A percentile compares a stretch with the other conserved stretches of the same genome.
phyloP scores from a whole-genome alignment of 2,888 invertebrate genomes.

The Sipha maydis region DNA sequence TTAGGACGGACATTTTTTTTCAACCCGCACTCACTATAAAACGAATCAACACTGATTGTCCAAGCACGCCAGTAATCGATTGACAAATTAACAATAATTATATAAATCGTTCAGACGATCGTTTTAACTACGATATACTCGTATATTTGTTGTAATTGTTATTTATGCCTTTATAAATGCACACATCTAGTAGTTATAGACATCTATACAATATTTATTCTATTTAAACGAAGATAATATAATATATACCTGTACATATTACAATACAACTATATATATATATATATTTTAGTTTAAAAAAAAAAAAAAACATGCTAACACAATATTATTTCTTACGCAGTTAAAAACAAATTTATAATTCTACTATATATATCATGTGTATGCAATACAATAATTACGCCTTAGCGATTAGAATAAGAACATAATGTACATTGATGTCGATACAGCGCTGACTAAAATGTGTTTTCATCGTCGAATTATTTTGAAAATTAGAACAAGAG shows the following conservation, averaged over 20 bases:
- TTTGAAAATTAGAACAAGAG: not conserved
- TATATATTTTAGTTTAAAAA: too few relatives aligned
- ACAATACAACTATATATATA: too few relatives aligned
- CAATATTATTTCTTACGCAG: not conserved
- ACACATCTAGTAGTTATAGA: not conserved
- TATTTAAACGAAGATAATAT: not conserved
- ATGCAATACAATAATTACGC: not conserved
- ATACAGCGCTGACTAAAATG: not conserved
- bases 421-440: not conserved
- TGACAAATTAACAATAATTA: constrained; percentile 26
- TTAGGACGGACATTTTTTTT: not conserved
- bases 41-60: constrained; percentile 29
- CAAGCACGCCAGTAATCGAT: not conserved
- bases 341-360: not conserved
- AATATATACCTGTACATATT: not conserved
- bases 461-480: not conserved
- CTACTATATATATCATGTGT: not conserved
- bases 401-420: too few relatives aligned
- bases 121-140: not conserved
- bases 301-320: too few relatives aligned
- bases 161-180: not conserved
- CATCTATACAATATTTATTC: not conserved
- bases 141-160: not conserved
- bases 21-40: constrained; percentile 25
- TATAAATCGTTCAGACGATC: not conserved